phyloP scores from a whole-genome alignment of 2,113 vertebrate species.

The Microtus richardsoni region DNA sequence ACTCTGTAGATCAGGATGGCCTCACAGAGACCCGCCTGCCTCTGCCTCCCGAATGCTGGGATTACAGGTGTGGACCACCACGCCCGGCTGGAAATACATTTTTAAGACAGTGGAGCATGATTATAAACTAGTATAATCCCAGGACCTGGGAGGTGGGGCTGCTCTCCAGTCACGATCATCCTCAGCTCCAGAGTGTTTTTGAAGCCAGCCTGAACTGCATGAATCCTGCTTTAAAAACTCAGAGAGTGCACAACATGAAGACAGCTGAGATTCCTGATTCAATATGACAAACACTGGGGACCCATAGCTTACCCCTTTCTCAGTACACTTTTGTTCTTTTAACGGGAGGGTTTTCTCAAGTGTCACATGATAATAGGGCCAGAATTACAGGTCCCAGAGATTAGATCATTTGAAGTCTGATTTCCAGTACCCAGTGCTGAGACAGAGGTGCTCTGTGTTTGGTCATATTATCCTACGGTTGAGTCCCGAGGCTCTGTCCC shows the following conservation, averaged over 20 bases:
- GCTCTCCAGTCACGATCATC: neutral
- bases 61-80: too few species aligned
- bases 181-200: neutral
- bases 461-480: neutral
- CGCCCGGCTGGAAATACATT: neutral
- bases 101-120: too few species aligned
- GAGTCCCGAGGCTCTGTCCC: neutral
- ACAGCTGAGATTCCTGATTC: neutral
- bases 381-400: neutral
- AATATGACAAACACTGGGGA: neutral
- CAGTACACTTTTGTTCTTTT: neutral
- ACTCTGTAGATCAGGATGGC: too few species aligned
- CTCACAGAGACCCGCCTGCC: too few species aligned
- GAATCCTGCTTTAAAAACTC: neutral
- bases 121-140: neutral
- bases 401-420: conserved; percentile 26
- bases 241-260: neutral
- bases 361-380: neutral
- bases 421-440: neutral
- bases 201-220: neutral
- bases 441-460: neutral
- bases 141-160: neutral
- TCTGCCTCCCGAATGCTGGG: too few species aligned
- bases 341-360: neutral
- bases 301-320: neutral